Base-by-base conservation (phyloP, 2,113 vertebrate species). In the Cervus canadensis region DNA sequence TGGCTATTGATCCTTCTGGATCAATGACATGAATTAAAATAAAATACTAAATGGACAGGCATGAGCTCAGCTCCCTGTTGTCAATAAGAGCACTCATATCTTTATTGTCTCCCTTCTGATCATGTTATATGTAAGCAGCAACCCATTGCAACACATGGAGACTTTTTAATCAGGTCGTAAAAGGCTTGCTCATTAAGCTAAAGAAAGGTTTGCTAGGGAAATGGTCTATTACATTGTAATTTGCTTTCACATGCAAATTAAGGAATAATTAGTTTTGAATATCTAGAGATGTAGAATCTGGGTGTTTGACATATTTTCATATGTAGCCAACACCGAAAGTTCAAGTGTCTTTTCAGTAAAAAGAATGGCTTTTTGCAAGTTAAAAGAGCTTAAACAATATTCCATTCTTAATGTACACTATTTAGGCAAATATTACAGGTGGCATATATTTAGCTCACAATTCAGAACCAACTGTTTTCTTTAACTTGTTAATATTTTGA, bases 201-300 rank as follows among this genome's bases (percentile, higher is more conserved):
- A 98, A 99, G 98, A 98, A 98, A 93, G 98, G 97, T 98, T 99
- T 99, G 98, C 98, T 98, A 98, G 97, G 96, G 93, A 98, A 98
- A 98, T 97, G 97, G 98, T 98, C 98, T 98, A 99, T 99, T 99
- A 99, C 98, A 95, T 97, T 98, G 97, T 98, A 99, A 99, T 99
- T 98, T 98, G 97, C 98, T 99, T 99, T 99, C 98, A 99, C 98
- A 98, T 99, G 99, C 98, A 99, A 99, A 99, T 99, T 97, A 98
- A 96, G 90, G 94, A 94, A 97, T 99, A 99, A 99, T 99, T 99
- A 99, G 97, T 98, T 98, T 98, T 97, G 98, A 98, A 99, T 99
- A 98, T 99, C 98, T 98, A 98, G 98, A 98, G 98, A 99, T 97
- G 96, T 96, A 95, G 94, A 94, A 91, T 92, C 96, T 97, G 54